Evolutionary conservation across 2,797 vertebrate genomes (phyloP).

Genomic region (Aldrovandia affinis): DNA sequence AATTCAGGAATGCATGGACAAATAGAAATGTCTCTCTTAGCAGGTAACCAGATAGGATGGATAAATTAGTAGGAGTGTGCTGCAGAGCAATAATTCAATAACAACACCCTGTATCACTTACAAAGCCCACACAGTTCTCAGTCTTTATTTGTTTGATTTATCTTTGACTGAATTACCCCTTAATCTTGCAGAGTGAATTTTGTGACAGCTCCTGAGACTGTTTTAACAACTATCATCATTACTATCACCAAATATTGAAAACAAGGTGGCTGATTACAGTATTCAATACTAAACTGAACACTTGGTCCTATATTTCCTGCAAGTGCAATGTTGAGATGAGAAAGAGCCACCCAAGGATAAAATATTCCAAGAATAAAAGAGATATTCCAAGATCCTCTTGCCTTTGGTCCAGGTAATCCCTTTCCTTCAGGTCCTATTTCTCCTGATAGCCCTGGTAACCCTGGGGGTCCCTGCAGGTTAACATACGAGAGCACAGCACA

Average conservation of each 20-base stretch:
- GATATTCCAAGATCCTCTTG: slow-evolving; percentile 44
- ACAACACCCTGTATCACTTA: not conserved
- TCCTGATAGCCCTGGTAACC: slow-evolving; percentile 75
- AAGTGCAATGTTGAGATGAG: not conserved
- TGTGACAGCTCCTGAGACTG: not conserved
- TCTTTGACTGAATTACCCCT: not conserved
- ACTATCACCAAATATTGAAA: not conserved
- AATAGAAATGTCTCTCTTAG: not conserved
- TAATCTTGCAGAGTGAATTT: not conserved
- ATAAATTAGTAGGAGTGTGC: not conserved
- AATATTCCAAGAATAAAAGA: not conserved
- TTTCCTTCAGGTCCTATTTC: slow-evolving; percentile 74
- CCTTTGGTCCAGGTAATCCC: slow-evolving; percentile 86
- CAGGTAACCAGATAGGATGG: not conserved
- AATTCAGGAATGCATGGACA: not conserved
- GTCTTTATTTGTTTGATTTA: not conserved
- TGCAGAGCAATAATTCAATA: not conserved
- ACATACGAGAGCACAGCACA: not conserved
- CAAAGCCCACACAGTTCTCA: not conserved
- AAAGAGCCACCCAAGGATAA: not conserved
- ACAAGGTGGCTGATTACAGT: not conserved
- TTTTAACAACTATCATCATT: not conserved
- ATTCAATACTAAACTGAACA: not conserved
- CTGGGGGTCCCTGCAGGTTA: slow-evolving; percentile 72
- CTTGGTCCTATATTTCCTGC: not conserved